These are phyloP conservation scores for Xiphias gladius DNA, from an alignment of 2,113 vertebrate genomes.

Conservation along the genomic window DNA sequence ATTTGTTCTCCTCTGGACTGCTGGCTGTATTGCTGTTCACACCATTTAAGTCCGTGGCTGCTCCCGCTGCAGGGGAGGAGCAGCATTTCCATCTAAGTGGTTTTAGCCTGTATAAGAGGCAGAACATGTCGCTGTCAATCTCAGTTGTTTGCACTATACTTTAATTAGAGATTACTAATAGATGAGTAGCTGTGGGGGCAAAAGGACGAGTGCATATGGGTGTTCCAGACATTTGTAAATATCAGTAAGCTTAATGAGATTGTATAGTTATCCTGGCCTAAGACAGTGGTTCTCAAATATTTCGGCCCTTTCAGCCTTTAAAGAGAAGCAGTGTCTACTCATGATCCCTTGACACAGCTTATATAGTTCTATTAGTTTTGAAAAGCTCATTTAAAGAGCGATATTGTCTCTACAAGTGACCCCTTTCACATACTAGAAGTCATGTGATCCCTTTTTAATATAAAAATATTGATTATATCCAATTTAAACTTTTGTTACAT, in stretches of 20 bases:
- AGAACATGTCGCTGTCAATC: slow-evolving; percentile 1
- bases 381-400: too few relatives aligned
- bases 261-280: not conserved
- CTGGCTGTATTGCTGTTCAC: slow-evolving; percentile 1
- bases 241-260: not conserved
- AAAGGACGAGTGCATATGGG: not conserved
- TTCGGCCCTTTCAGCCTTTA: not conserved
- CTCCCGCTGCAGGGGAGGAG: not conserved
- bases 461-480: too few relatives aligned
- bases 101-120: not conserved
- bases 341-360: too few relatives aligned
- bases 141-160: not conserved
- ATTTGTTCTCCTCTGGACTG: slow-evolving; percentile 10
- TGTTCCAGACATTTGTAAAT: not conserved
- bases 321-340: not conserved
- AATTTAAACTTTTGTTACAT: too few relatives aligned
- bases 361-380: too few relatives aligned
- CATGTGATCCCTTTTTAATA: too few relatives aligned
- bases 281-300: not conserved
- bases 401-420: too few relatives aligned
- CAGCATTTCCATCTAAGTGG: not conserved
- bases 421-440: too few relatives aligned
- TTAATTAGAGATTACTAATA: slow-evolving; percentile 7
- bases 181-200: not conserved
- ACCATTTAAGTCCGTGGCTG: not conserved